phyloP scores from a whole-genome alignment of 2,888 invertebrate genomes.

The Scaptomyza reducta region DNA sequence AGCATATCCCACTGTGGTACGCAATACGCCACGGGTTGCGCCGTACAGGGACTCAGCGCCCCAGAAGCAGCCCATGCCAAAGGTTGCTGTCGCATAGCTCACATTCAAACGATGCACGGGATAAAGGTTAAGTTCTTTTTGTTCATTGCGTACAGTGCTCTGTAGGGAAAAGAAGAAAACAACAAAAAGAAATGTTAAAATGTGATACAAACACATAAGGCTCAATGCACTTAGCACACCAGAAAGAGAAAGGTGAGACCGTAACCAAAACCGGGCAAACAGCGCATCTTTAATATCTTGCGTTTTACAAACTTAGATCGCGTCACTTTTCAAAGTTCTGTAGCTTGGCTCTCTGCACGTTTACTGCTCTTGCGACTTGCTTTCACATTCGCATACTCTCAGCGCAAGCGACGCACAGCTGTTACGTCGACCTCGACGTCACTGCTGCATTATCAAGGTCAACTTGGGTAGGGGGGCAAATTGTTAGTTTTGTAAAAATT shows the following conservation, averaged over 20 bases:
- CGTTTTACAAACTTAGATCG: slow-evolving; percentile 11
- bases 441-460: slow-evolving; percentile 47
- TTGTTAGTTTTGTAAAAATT: slow-evolving; percentile 15
- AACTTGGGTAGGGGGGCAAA: slow-evolving; percentile 15
- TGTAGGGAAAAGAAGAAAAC: slow-evolving; percentile 34
- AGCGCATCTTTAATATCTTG: slow-evolving; percentile 50
- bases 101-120: slow-evolving; percentile 80
- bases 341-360: slow-evolving; percentile 34
- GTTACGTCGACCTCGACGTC: slow-evolving; percentile 28
- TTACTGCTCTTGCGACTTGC: slow-evolving; percentile 29
- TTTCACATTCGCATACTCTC: slow-evolving; percentile 16
- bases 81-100: slow-evolving; percentile 87
- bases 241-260: slow-evolving; percentile 68
- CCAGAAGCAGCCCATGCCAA: slow-evolving; percentile 98
- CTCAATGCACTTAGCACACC: slow-evolving; percentile 47
- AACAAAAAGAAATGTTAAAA: background rate
- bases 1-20: slow-evolving; percentile 97
- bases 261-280: slow-evolving; percentile 66
- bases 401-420: slow-evolving; percentile 36
- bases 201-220: slow-evolving; percentile 12
- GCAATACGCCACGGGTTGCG: slow-evolving; percentile 88
- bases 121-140: slow-evolving; percentile 79
- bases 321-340: slow-evolving; percentile 22
- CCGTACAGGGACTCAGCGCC: slow-evolving; percentile 94
- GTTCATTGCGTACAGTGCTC: slow-evolving; percentile 83